A percentile compares a stretch with the other conserved stretches of the same genome.
Evolutionary conservation across 2,888 invertebrate species (phyloP).

Genomic region (Charanyca ferruginea): DNA sequence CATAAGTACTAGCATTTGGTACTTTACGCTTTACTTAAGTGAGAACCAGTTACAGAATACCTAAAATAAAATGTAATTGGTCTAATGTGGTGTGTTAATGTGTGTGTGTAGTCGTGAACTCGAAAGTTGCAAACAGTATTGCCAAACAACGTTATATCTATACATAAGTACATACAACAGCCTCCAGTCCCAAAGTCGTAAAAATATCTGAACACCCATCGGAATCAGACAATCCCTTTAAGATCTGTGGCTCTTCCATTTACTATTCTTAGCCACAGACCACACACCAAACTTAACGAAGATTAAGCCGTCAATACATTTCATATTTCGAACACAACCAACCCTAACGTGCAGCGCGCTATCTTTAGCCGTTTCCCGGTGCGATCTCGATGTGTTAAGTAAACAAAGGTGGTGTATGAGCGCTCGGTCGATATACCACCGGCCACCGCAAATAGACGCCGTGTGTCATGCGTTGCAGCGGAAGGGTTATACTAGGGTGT

Average conservation of each 20-base stretch:
- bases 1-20: too few relatives aligned
- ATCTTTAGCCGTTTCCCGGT: constrained; percentile 79
- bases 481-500: constrained; percentile 61
- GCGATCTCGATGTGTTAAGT: constrained; percentile 79
- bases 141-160: not conserved
- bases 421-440: constrained; percentile 86
- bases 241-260: constrained; percentile 19
- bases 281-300: constrained; percentile 47
- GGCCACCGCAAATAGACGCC: constrained; percentile 85
- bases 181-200: not conserved
- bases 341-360: constrained; percentile 66
- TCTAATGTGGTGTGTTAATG: too few relatives aligned
- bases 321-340: constrained; percentile 50
- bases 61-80: too few relatives aligned
- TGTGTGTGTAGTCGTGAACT: too few relatives aligned
- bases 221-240: not conserved
- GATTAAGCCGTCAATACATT: constrained; percentile 56
- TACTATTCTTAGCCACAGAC: constrained; percentile 49
- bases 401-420: constrained; percentile 80
- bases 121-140: not conserved
- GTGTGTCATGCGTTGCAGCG: constrained; percentile 62
- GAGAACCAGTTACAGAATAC: too few relatives aligned
- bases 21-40: too few relatives aligned
- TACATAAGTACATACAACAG: not conserved
- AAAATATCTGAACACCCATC: not conserved